These are phyloP conservation scores for Ochropleura plecta DNA, from an alignment of 2,888 invertebrate genomes.

Conservation along the genomic window DNA sequence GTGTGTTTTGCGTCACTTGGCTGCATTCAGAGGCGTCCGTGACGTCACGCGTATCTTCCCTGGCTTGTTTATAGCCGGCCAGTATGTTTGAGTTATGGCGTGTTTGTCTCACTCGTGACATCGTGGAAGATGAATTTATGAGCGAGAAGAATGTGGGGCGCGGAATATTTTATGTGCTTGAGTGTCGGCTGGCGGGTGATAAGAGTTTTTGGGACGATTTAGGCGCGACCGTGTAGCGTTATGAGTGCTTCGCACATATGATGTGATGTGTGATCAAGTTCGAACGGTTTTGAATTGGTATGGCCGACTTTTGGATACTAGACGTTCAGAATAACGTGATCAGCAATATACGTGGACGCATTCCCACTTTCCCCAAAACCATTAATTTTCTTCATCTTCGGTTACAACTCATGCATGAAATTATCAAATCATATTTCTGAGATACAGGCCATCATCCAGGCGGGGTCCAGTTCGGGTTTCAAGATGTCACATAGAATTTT, in stretches of 20 bases:
- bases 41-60: slow-evolving; percentile 75
- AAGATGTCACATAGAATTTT: background rate
- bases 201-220: slow-evolving; percentile 64
- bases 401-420: no score
- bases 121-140: slow-evolving; percentile 78
- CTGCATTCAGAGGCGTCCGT: slow-evolving; percentile 62
- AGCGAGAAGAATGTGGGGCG: slow-evolving; percentile 66
- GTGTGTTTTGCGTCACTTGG: slow-evolving; percentile 81
- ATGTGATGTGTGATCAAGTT: slow-evolving; percentile 41
- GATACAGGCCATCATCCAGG: no score
- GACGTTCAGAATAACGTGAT: background rate
- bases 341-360: background rate
- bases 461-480: background rate
- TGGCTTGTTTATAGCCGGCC: slow-evolving; percentile 78
- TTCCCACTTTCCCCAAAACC: background rate
- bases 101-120: slow-evolving; percentile 75
- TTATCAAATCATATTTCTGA: no score
- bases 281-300: slow-evolving; percentile 3
- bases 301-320: background rate
- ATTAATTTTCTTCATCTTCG: background rate
- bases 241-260: slow-evolving; percentile 43
- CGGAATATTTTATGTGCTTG: slow-evolving; percentile 69
- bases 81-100: slow-evolving; percentile 82
- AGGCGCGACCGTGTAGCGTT: slow-evolving; percentile 44
- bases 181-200: slow-evolving; percentile 63